Evolutionary conservation across 2,113 vertebrate species (phyloP).

Genomic region (Noctilio leporinus): DNA sequence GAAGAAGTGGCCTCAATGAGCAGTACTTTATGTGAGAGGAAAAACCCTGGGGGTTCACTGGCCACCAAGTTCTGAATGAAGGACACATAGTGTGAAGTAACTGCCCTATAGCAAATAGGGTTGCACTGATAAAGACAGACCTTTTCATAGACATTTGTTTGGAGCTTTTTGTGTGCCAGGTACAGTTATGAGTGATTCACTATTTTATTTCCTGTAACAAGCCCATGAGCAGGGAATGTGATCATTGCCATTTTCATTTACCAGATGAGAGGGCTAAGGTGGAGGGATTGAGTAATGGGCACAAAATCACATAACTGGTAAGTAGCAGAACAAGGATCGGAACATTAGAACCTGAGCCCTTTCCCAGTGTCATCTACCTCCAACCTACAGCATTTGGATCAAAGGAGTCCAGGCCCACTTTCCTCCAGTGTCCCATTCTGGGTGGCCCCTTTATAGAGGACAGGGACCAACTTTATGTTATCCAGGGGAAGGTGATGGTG

Average conservation of each 20-base stretch:
- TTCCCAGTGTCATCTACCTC: neutral
- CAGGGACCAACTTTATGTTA: neutral
- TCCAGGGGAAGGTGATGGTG: neutral
- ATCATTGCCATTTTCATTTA: neutral
- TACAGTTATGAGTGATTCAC: neutral
- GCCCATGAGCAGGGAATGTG: neutral
- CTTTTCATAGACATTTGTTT: neutral
- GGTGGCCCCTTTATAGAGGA: neutral
- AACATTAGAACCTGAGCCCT: neutral
- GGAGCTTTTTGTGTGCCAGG: neutral
- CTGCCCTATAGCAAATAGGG: neutral
- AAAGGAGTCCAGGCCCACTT: neutral
- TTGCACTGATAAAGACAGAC: neutral
- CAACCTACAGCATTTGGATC: neutral
- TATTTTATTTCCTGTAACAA: neutral
- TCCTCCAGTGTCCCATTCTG: neutral
- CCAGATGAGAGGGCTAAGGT: neutral
- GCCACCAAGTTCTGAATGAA: neutral
- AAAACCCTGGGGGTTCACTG: neutral
- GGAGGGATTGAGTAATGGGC: neutral
- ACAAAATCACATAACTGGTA: neutral
- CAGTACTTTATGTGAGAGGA: neutral
- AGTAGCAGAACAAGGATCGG: neutral
- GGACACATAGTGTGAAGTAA: neutral
- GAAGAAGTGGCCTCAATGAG: fast-evolving